Evolutionary conservation across 1,140 invertebrate genomes (phyloP), one percentile per base, ranked within the genome.

Genomic region (Hyles vespertilio): DNA sequence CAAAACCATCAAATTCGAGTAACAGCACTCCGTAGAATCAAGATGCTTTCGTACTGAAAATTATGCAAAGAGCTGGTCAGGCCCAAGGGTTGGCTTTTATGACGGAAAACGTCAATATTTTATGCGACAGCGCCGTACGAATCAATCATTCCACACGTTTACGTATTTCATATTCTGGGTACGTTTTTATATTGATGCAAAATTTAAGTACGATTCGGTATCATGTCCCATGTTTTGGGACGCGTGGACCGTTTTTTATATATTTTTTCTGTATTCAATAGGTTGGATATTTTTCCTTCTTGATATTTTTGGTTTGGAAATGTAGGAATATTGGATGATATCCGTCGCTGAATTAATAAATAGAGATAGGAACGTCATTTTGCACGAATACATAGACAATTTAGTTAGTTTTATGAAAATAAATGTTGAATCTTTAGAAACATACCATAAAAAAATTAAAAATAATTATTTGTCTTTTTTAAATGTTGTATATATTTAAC

Each of bases 41-140:
- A 70, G 63, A 58, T 69, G 65, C 60, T 51, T 59, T 56, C 47
- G 63, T 46, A 54, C 50, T 65, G 58, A 63, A 72, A 71, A 77
- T 63, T 74, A 74, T 74, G 72, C 68, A 77, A 72, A 77, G 56
- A 74, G 70, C 56, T 64, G 72, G 74, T 72, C 72, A 77, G 46
- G 34, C 52, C 11, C n/a, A 54, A 54, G 58, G 52, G 67, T 65
- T 58, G 22, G 54, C 52, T 75, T 75, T 79, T 79, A 79, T 62
- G 74, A 69, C 56, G 12, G 6, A 56, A 43, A 65, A 58, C 65
- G 69, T 79, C 76, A 70, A 77, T 77, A 77, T 79, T 79, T 79
- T 77, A 79, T 72, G 66, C 63, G 63, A 72, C 74, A 72, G 57
- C 56, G 63, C 69, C 65, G 74, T 77, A 72, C 67, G 63, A 74